Evolutionary conservation across 2,888 invertebrate species (phyloP).

Genomic region (Folsomia candida): DNA sequence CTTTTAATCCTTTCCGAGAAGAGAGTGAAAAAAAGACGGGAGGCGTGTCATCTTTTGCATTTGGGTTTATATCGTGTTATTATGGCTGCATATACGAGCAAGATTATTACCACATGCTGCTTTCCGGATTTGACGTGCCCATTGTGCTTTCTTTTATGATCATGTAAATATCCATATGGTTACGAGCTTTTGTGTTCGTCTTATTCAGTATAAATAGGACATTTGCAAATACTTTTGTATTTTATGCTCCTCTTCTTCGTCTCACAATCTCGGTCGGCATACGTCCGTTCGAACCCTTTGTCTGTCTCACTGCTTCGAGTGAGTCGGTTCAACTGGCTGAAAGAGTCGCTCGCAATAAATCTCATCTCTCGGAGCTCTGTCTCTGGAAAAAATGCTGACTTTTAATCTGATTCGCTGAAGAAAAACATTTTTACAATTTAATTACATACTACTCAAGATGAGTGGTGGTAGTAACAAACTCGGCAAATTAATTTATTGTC

Average conservation of each 20-base stretch:
- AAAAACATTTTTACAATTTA: too few relatives aligned
- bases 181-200: constrained; percentile 14
- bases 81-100: constrained; percentile 16
- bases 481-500: too few relatives aligned
- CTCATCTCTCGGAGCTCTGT: too few relatives aligned
- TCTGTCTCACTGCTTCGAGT: too few relatives aligned
- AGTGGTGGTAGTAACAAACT: too few relatives aligned
- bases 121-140: constrained; percentile 20
- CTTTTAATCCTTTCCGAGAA: constrained; percentile 19
- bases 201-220: constrained; percentile 13
- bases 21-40: not conserved
- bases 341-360: too few relatives aligned
- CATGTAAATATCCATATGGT: constrained; percentile 22
- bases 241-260: too few relatives aligned
- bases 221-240: constrained; percentile 10
- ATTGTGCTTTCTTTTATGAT: constrained; percentile 20
- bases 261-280: too few relatives aligned
- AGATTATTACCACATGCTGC: constrained; percentile 23
- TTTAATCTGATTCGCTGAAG: too few relatives aligned
- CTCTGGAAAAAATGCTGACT: too few relatives aligned
- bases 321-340: too few relatives aligned
- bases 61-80: constrained; percentile 16
- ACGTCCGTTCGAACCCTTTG: not conserved
- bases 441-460: too few relatives aligned
- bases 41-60: constrained; percentile 3